phyloP scores from a whole-genome alignment of 2,797 vertebrate species.

The Poeciliopsis turneri region DNA sequence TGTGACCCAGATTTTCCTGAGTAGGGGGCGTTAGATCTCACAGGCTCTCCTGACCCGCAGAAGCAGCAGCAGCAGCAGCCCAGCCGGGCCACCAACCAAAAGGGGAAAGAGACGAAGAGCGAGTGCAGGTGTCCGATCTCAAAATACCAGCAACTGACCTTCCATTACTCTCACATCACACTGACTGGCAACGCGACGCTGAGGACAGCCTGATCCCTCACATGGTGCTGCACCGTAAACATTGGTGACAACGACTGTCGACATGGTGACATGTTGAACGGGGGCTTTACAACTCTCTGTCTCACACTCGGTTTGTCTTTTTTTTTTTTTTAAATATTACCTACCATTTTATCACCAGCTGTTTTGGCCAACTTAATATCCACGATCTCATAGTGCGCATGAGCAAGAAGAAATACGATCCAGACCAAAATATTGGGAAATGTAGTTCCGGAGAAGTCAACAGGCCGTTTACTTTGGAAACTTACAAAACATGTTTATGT shows the following conservation, averaged over 20 bases:
- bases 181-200: conserved; percentile 60
- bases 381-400: conserved; percentile 70
- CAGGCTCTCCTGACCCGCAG: conserved; percentile 48
- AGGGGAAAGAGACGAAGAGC: conserved; percentile 81
- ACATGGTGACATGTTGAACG: conserved; percentile 34
- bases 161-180: conserved; percentile 64
- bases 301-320: conserved; percentile 24
- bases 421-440: conserved; percentile 60
- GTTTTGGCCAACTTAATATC: conserved; percentile 83
- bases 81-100: conserved; percentile 75
- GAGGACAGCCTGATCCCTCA: conserved; percentile 40
- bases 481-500: background rate
- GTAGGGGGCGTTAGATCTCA: conserved; percentile 29
- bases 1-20: conserved; percentile 57
- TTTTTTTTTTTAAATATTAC: conserved; percentile 62
- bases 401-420: conserved; percentile 71
- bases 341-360: conserved; percentile 90
- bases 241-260: conserved; percentile 3
- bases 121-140: conserved; percentile 69
- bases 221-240: conserved; percentile 11
- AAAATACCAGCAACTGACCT: conserved; percentile 83
- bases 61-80: conserved; percentile 28
- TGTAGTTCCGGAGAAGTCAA: conserved; percentile 67
- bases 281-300: conserved; percentile 27
- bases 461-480: background rate